Evolutionary conservation across 2,113 vertebrate species (phyloP), one percentile per base, ranked within the genome.

Genomic region (Nannobrachium achirus): DNA sequence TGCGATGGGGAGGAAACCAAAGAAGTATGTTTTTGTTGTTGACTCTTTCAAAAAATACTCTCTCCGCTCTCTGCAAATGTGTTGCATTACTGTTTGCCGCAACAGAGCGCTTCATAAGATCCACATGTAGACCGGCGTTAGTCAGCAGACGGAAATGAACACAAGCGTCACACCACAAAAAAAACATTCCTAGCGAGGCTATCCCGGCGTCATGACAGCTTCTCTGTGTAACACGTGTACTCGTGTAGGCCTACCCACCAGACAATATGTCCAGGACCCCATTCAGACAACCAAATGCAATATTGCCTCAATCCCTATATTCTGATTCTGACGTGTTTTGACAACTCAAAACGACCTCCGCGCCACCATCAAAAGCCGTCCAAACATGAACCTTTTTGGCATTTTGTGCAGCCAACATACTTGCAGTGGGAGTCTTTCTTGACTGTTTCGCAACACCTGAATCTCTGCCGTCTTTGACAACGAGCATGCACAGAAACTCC

Each of bases 141-240:
- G 45, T 19, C 60, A 13, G 59, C 66, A 56, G 49, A 18, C 64
- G 59, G 73, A 79, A 75, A 79, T 69, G 33, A 69, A 79, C 10
- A 18, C 67, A 38, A n/a, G 49, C 71, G 69, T 76, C 51, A 51
- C 56, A 56, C 56, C 61, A n/a, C 70, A 56, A 56, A 75, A 42
- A 33, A 63, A 62, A 67, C 75, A 73, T 71, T 83, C 72, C 75
- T 20, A 2, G 18, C 2, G 33, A 42, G 16, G 75, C 67, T 20
- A 59, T 65, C 60, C 71, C 79, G 7, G 72, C 9, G 10, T 49
- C 13, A 11, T 41, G 51, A 9, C 63, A 56, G 61, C 63, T 55
- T 33, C 59, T 48, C 46, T 7, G 50, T 46, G 51, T 55, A 63
- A 58, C 50, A 25, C 25, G 25, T 33, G 25, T 33, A 58, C 50